Percentiles rank a stretch among this genome's conserved stretches.
These are phyloP conservation scores for Drosophila suzukii DNA, from an alignment of 1,140 invertebrate genomes.

Conservation along the genomic window DNA sequence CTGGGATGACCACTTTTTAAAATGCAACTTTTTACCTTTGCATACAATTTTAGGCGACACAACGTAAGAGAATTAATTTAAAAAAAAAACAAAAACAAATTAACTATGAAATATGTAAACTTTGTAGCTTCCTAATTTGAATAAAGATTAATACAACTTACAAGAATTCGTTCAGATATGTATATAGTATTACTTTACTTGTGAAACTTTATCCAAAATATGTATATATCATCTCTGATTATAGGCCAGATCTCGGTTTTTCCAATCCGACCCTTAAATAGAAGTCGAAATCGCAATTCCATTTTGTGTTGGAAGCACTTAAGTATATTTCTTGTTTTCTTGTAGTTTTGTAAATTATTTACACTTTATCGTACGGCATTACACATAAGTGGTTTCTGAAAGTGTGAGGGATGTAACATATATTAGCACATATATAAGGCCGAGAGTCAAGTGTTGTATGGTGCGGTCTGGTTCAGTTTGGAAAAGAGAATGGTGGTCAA, in stretches of 20 bases:
- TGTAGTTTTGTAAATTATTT: conserved; percentile 65
- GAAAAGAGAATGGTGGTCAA: conserved; percentile 1
- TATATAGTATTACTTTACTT: no score
- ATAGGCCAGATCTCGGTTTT: no score
- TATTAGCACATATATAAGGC: conserved; percentile 29
- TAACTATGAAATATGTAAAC: conserved; percentile 74
- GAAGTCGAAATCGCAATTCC: neutral
- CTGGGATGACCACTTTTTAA: conserved; percentile 52
- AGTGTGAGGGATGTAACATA: conserved; percentile 4
- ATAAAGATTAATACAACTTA: conserved; percentile 63
- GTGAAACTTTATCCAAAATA: no score
- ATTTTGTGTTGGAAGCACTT: conserved; percentile 64
- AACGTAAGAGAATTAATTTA: conserved; percentile 46
- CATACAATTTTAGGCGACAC: conserved; percentile 71
- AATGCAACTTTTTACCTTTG: conserved; percentile 71
- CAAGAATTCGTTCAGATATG: neutral
- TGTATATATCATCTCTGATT: no score
- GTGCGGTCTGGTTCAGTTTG: neutral
- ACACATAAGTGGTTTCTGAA: conserved; percentile 11
- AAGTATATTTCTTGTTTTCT: conserved; percentile 50
- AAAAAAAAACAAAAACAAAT: conserved; percentile 14
- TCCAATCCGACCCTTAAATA: neutral
- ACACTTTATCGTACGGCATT: conserved; percentile 38
- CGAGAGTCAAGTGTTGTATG: neutral
- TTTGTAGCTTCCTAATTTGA: conserved; percentile 80